Evolutionary conservation across 1,140 invertebrate genomes (phyloP).

Genomic region (Choristoneura fumiferana): DNA sequence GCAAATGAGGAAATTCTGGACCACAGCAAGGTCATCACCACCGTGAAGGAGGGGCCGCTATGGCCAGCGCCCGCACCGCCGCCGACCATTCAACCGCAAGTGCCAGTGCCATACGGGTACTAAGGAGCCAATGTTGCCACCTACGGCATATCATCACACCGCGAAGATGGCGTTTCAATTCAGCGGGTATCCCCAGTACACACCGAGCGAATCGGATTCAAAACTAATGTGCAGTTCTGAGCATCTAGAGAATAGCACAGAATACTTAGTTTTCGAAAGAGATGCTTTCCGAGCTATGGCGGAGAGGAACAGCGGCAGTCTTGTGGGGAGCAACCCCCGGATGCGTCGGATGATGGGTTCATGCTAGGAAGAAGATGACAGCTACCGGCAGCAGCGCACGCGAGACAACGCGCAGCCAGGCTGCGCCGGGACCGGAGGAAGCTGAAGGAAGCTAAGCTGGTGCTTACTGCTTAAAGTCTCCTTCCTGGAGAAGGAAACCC

Average conservation of each 20-base stretch:
- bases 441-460: conserved; percentile 95
- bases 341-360: conserved; percentile 70
- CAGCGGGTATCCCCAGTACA: too few relatives aligned
- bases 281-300: conserved; percentile 48
- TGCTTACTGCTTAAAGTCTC: conserved; percentile 92
- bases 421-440: conserved; percentile 93
- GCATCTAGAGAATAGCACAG: conserved; percentile 30
- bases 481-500: conserved; percentile 91
- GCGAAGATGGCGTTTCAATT: too few relatives aligned
- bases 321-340: conserved; percentile 46
- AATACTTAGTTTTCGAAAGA: conserved; percentile 40
- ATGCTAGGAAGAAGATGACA: conserved; percentile 80
- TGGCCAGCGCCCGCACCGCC: too few relatives aligned
- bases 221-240: too few relatives aligned
- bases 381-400: conserved; percentile 91
- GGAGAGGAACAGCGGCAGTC: conserved; percentile 46
- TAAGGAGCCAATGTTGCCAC: too few relatives aligned
- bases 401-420: conserved; percentile 98
- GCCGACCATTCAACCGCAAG: too few relatives aligned
- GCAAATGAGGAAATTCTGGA: too few relatives aligned
- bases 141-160: too few relatives aligned
- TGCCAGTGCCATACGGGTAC: too few relatives aligned
- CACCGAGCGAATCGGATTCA: too few relatives aligned
- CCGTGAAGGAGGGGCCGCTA: too few relatives aligned
- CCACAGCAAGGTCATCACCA: too few relatives aligned